Conservation (phyloP, 1,140 invertebrate genomes). For the Macrobrachium nipponense region DNA sequence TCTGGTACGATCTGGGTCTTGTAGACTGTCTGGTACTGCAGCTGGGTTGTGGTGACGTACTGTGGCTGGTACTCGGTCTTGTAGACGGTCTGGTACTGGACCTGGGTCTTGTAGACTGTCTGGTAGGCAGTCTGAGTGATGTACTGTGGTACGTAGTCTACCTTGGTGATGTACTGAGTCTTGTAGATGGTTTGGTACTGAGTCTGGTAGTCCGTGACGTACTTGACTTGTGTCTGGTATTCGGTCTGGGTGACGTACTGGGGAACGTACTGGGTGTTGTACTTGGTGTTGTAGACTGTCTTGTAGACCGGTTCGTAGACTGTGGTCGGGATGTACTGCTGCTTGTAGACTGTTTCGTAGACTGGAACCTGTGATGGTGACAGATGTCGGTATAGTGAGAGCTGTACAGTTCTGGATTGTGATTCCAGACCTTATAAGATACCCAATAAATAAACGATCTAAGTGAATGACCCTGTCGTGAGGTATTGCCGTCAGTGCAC, state of each 20-base stretch:
- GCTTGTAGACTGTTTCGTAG: not conserved
- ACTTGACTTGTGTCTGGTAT: not conserved
- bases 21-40: constrained; percentile 15
- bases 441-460: no score
- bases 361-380: not conserved
- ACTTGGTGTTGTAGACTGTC: not conserved
- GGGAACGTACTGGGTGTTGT: constrained; percentile 1
- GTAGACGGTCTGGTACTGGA: constrained; percentile 2
- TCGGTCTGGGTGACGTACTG: not conserved
- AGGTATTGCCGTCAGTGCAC: no score
- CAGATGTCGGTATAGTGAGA: not conserved
- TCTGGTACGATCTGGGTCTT: not conserved
- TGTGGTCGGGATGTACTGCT: not conserved
- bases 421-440: not conserved
- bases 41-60: not conserved
- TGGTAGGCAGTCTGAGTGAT: constrained; percentile 12
- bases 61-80: not conserved
- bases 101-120: not conserved
- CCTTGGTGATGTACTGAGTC: constrained; percentile 9
- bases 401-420: no score
- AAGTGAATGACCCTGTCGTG: no score
- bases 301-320: not conserved
- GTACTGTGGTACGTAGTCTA: not conserved
- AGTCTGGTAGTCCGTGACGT: constrained; percentile 20
- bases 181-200: constrained; percentile 15